Percentiles rank a stretch among this genome's conserved stretches.
Evolutionary conservation across 2,797 vertebrate species (phyloP).

Genomic region (Schizopygopsis malacanthus): DNA sequence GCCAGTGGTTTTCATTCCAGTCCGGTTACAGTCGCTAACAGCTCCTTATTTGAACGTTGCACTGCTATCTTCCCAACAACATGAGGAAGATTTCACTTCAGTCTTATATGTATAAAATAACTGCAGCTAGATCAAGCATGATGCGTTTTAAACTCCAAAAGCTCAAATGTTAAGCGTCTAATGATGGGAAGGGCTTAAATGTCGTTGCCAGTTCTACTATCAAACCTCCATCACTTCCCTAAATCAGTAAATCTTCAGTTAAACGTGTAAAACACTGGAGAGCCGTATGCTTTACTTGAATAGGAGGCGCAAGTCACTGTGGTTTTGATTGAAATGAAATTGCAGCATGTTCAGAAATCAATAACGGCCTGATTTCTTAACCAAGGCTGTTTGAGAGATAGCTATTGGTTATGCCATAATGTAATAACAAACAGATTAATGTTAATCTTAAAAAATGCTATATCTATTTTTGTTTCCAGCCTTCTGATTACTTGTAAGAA

Average conservation of each 20-base stretch:
- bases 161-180: neutral
- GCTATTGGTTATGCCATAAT: neutral
- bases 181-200: neutral
- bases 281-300: neutral
- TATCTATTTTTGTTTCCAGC: slow-evolving; percentile 32
- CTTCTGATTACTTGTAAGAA: slow-evolving; percentile 34
- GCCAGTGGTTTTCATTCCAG: neutral
- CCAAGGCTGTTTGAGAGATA: neutral
- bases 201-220: neutral
- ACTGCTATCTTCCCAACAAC: neutral
- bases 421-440: neutral
- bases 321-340: neutral
- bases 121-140: slow-evolving; percentile 10
- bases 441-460: neutral
- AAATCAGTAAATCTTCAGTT: slow-evolving; percentile 28
- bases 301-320: neutral
- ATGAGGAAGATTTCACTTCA: neutral
- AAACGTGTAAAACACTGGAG: slow-evolving; percentile 4
- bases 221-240: neutral
- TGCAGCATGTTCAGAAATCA: neutral
- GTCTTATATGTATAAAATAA: neutral
- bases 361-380: neutral
- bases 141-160: neutral
- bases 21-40: neutral
- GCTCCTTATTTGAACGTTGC: neutral